Evolutionary conservation across 2,888 invertebrate species (phyloP), one percentile per base, ranked within the genome.

Genomic region (Chrysolina americana): DNA sequence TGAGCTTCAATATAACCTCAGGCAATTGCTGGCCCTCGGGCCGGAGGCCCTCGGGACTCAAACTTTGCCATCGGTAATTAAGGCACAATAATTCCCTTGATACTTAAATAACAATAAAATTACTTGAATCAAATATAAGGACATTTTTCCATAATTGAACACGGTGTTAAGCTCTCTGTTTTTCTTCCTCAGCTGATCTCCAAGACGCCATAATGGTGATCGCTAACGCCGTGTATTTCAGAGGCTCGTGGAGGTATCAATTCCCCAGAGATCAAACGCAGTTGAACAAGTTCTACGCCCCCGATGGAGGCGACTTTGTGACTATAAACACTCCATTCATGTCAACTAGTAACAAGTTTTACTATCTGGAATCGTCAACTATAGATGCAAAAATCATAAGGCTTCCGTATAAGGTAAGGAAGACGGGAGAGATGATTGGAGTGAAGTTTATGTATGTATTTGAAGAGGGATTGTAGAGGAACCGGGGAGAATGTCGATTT

Each of bases 141-240:
- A 6, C 47, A 47, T 47, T n/a, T 47, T 4, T 47, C n/a, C 15
- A 47, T 15, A 15, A 47, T 47, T 13, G 15, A 47, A 47, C 47
- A 28, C n/a, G 41, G 41, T 64, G n/a, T 64, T 64, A 6, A n/a
- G n/a, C n/a, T 28, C 36, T 5, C 5, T 3, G 28, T 13, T 56
- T 73, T 41, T 17, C 62, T 70, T 44, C 87, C 87, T 44, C 85
- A 92, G 92, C 89, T 83, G 92, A 92, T 73, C 84, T 94, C 0
- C 84, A 90, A 28, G 89, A 91, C 64, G 91, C 93, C 28, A 90
- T 93, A 5, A 90, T 96, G 85, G 81, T 96, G 62, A 68, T 85
- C 36, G 89, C 94, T 36, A 96, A 94, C 87, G 93, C 94, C 0
- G 88, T 96, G 21, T 96, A 92, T 88, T 96, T 96, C 89, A 94